Conservation (phyloP, 64 coral and sea anemone genomes). For the Montipora efflorescens region DNA sequence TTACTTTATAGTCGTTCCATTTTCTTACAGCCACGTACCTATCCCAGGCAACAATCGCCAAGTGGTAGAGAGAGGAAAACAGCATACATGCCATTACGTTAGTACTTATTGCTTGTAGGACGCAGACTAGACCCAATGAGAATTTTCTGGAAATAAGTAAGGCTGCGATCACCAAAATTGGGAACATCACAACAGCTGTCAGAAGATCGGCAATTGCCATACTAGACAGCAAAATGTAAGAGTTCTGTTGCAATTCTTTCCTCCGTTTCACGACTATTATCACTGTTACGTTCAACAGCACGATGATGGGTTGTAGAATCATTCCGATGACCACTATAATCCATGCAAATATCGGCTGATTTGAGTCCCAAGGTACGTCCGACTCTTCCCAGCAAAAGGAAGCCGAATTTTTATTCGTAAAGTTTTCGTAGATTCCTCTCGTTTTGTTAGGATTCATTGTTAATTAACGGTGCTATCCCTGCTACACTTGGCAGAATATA, state of each 20-base stretch:
- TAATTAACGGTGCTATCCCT: too few relatives aligned
- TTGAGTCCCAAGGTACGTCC: too few relatives aligned
- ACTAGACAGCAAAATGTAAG: slow-evolving; percentile 8
- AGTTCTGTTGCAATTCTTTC: background rate
- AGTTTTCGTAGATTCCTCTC: too few relatives aligned
- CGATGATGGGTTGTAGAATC: background rate
- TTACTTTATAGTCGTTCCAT: slow-evolving; percentile 29
- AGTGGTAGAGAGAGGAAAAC: background rate
- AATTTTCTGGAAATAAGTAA: background rate
- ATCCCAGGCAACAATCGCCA: slow-evolving; percentile 7
- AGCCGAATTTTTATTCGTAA: too few relatives aligned
- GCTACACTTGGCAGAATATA: too few relatives aligned
- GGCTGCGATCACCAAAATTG: background rate
- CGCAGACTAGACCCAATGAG: background rate
- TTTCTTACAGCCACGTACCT: slow-evolving; percentile 1
- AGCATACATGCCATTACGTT: background rate
- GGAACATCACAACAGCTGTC: background rate
- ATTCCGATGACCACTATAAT: background rate
- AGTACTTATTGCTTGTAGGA: background rate
- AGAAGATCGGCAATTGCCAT: slow-evolving; percentile 1
- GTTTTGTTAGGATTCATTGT: too few relatives aligned
- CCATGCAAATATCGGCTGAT: background rate
- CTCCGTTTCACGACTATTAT: background rate
- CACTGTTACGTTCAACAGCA: background rate
- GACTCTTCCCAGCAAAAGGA: too few relatives aligned